These are phyloP conservation scores for Cassiopea xamachana DNA, from an alignment of 30 jellyfish, hydroid and myxozoan species.

Conservation along the genomic window DNA sequence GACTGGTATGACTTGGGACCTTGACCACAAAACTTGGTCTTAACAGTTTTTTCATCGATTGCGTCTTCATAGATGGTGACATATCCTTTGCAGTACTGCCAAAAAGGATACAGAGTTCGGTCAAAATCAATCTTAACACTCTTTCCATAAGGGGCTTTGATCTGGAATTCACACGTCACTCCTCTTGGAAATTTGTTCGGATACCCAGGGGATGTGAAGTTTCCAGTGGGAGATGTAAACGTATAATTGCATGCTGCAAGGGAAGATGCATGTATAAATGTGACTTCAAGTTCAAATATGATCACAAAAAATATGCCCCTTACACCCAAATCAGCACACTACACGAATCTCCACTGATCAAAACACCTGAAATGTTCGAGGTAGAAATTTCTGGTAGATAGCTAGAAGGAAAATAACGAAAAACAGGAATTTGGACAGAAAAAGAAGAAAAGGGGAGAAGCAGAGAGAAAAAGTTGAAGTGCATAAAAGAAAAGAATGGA, in stretches of 20 bases:
- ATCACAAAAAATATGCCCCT: neutral
- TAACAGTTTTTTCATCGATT: neutral
- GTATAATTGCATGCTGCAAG: slow-evolving; percentile 1
- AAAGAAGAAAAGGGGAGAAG: no score
- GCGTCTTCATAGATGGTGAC: neutral
- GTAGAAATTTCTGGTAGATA: no score
- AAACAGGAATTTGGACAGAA: no score
- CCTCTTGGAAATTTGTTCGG: neutral
- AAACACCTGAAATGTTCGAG: no score
- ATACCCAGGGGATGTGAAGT: slow-evolving; percentile 21
- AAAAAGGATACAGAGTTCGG: neutral
- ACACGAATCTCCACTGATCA: no score
- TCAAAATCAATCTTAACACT: neutral
- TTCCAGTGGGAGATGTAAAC: neutral
- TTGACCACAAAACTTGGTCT: neutral
- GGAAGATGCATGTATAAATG: neutral
- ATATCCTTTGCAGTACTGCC: neutral
- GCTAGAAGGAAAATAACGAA: no score
- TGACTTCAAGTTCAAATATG: neutral
- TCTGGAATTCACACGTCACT: neutral
- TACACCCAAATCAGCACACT: no score
- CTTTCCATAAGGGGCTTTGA: neutral
- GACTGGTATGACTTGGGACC: slow-evolving; percentile 11
- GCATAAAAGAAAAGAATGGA: no score
- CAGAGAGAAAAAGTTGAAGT: no score